A percentile compares a stretch with the other conserved stretches of the same genome.
phyloP scores from a whole-genome alignment of 2,888 invertebrate species.

The Nemoura dubitans region DNA sequence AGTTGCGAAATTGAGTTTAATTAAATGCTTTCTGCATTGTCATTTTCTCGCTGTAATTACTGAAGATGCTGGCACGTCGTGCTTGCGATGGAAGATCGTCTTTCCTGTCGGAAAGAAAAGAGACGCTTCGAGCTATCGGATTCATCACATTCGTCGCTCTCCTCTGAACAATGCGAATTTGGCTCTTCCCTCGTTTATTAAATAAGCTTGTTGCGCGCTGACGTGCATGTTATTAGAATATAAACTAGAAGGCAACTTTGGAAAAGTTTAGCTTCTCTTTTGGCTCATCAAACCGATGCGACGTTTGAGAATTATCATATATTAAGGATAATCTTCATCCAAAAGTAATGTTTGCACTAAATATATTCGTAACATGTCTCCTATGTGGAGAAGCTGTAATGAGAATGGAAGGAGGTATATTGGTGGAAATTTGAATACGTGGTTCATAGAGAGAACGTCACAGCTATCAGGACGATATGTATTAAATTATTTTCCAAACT shows the following conservation, averaged over 20 bases:
- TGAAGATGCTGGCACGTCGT: neutral
- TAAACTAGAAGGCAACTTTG: neutral
- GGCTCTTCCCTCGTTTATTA: too few relatives aligned
- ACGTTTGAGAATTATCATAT: neutral
- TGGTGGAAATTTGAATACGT: neutral
- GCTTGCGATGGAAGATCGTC: neutral
- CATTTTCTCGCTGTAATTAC: neutral
- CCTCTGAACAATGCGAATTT: too few relatives aligned
- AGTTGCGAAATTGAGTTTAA: neutral
- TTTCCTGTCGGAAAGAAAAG: too few relatives aligned
- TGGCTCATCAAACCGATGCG: neutral
- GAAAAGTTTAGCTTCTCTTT: neutral
- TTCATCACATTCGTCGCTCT: too few relatives aligned
- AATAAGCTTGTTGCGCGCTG: neutral
- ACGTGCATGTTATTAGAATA: neutral
- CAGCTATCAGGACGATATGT: neutral
- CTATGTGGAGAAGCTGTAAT: neutral
- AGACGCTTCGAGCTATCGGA: neutral
- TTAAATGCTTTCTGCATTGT: slow-evolving; percentile 7
- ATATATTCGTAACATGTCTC: neutral
- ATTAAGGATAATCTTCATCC: neutral
- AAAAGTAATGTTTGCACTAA: neutral
- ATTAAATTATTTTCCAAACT: neutral
- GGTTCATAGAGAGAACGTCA: neutral
- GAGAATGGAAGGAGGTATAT: neutral